Evolutionary conservation across 2,113 vertebrate genomes (phyloP), one percentile per base, ranked within the genome.

Genomic region (Gnathonemus echidnorhynchus): DNA sequence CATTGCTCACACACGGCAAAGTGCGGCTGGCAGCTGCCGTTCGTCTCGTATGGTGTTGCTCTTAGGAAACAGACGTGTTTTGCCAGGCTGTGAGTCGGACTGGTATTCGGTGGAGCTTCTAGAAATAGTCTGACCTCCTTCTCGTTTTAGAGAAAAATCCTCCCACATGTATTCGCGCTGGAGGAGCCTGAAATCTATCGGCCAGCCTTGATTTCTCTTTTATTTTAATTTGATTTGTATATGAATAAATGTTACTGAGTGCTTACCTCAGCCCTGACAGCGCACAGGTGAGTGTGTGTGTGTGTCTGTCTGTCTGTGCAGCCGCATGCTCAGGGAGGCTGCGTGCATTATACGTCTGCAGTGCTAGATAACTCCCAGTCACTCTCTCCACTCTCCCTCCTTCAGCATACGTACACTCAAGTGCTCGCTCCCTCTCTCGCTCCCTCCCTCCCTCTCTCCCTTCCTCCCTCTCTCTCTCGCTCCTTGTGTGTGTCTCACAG

Each of bases 211-310:
- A 24, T 21, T 62, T 62, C 87, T 56, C 21, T 62, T 45, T 31
- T 19, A 80, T 80, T 88, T 88, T 88, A n/a, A 88, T 62, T 46
- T 88, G 52, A 88, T 74, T 85, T 86, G 42, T 89, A 89, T 46
- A 62, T n/a, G 35, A 80, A 39, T 42, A 80, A 42, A 39, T 87
- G 17, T 21, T 77, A 17, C 46, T 24, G 49, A 11, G 11, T 52
- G 27, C 74, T 83, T 83, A 31, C 49, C 35, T 39, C 5, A 42
- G 15, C 70, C 42, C 58, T 49, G 62, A 88, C 88, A 49, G 62
- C 17, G 45, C 62, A 50, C 24, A 74, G 45, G 88, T n/a, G 39
- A 66, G 62, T 35, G 66, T 39, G n/a, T 80, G 27, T 89, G 88
- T 13, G 46, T 48, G 46, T 83, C 70, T 42, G 46, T 31, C 17